These are phyloP conservation scores for Drosophila triauraria DNA, from an alignment of 1,140 invertebrate genomes.

Conservation along the genomic window DNA sequence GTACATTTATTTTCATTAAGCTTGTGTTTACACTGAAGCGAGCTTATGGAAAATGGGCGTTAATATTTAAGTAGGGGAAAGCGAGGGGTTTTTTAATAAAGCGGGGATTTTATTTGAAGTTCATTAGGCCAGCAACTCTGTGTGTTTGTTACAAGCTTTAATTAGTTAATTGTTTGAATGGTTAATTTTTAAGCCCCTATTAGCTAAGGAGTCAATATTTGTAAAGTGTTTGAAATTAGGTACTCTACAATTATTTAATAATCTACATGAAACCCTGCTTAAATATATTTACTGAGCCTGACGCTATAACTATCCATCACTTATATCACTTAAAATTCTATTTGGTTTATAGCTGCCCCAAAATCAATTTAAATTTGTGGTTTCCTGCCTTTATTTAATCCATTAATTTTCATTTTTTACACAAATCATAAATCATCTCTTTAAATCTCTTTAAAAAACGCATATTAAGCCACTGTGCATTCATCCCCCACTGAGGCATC, in stretches of 20 bases:
- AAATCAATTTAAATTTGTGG: not conserved
- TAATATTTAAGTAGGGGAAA: not conserved
- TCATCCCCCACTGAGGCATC: constrained; percentile 27
- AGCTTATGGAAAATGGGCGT: not conserved
- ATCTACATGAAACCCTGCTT: no score
- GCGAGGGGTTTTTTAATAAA: not conserved
- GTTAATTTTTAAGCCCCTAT: no score
- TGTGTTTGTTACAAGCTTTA: no score
- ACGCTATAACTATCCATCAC: not conserved
- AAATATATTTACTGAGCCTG: no score
- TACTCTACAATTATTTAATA: no score
- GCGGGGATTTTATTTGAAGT: not conserved
- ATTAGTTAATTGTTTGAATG: no score
- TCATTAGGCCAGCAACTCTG: not conserved
- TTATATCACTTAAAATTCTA: not conserved
- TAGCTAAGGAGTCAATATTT: no score
- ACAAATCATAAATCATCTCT: constrained; percentile 21
- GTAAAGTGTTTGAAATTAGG: no score
- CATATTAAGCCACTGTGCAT: constrained; percentile 31
- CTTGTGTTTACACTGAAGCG: constrained; percentile 15
- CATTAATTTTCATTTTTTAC: constrained; percentile 13
- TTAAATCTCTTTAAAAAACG: not conserved
- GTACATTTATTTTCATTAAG: constrained; percentile 35
- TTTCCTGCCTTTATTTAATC: constrained; percentile 1
- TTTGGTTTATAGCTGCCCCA: not conserved